These are phyloP conservation scores for Syrphus vitripennis DNA, from an alignment of 2,888 invertebrate genomes.

Conservation along the genomic window DNA sequence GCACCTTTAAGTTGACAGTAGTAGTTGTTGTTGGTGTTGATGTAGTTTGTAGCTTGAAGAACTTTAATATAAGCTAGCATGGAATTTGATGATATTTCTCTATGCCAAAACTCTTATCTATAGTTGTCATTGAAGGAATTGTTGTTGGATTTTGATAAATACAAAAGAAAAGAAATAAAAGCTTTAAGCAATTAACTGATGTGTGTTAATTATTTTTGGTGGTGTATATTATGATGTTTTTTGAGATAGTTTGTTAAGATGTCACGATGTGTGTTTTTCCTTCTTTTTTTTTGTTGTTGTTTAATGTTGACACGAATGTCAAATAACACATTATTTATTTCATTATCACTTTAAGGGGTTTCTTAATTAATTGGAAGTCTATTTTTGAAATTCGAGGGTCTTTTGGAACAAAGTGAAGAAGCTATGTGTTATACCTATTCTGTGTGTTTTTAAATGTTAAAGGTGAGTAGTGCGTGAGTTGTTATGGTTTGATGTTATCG, in stretches of 20 bases:
- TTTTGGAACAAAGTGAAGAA: no score
- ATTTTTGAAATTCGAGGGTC: no score
- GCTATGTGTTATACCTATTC: no score
- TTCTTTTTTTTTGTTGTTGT: neutral
- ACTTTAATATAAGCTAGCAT: neutral
- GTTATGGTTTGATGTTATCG: no score
- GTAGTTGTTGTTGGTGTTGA: no score
- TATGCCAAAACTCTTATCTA: neutral
- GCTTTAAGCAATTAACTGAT: constrained; percentile 19
- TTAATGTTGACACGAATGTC: neutral
- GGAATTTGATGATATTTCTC: constrained; percentile 1
- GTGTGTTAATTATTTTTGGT: constrained; percentile 1
- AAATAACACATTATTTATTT: constrained; percentile 11
- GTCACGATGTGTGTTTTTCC: neutral
- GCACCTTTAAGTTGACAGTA: constrained; percentile 11
- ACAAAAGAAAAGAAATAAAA: constrained; percentile 1
- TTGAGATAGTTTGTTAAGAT: neutral
- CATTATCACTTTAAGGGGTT: neutral
- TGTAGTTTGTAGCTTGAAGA: neutral
- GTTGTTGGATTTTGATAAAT: neutral
- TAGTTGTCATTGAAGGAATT: neutral
- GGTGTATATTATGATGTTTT: neutral
- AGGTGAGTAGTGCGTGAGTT: no score
- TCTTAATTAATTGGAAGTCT: neutral
- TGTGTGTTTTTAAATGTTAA: no score